Conservation (phyloP, 2,888 invertebrate genomes). For the Pomacea canaliculata region DNA sequence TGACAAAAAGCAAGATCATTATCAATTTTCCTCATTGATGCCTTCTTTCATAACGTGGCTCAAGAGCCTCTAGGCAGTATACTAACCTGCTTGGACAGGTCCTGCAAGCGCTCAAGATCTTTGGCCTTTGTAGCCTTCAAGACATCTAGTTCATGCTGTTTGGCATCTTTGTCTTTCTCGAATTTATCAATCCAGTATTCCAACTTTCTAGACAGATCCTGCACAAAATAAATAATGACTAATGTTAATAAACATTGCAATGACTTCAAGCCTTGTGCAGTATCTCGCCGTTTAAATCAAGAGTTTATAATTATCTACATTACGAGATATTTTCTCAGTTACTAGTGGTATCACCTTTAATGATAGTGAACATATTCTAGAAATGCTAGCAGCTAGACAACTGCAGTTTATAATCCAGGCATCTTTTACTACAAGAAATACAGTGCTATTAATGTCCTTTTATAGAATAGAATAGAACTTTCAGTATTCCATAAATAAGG, state of each 20-base stretch:
- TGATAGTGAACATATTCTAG: no score
- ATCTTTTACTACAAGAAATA: no score
- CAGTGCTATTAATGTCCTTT: no score
- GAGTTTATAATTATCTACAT: not conserved
- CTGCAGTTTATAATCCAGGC: no score
- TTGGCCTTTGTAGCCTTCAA: conserved; percentile 68
- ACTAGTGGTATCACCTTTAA: no score
- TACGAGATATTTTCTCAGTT: not conserved
- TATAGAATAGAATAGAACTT: no score
- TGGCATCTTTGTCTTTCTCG: conserved; percentile 67
- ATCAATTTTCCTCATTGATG: no score
- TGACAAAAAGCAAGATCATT: no score
- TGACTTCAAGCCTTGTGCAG: no score
- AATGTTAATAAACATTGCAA: not conserved
- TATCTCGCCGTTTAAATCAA: not conserved
- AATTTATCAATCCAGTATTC: conserved; percentile 69
- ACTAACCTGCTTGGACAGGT: conserved; percentile 66
- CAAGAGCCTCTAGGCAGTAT: not conserved
- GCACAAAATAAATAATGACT: conserved; percentile 9
- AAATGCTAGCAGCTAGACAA: no score
- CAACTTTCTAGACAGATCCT: conserved; percentile 65
- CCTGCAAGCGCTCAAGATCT: conserved; percentile 67
- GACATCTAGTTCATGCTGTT: conserved; percentile 68
- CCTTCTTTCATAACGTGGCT: no score
- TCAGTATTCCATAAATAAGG: no score